phyloP scores from a whole-genome alignment of 2,888 invertebrate genomes.

The Cephalotes varians region DNA sequence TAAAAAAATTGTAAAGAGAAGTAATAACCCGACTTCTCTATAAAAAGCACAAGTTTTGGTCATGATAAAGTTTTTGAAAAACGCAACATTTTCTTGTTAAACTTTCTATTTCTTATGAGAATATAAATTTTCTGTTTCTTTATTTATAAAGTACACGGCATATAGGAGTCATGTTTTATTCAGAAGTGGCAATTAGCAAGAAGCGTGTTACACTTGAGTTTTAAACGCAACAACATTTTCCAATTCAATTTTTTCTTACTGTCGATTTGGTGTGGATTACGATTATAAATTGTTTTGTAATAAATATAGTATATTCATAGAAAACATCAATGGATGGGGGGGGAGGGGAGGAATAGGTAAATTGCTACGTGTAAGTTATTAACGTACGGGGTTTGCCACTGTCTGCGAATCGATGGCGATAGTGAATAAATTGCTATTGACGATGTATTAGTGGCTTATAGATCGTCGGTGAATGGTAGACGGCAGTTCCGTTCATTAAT shows the following conservation, averaged over 20 bases:
- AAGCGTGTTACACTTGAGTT: not conserved
- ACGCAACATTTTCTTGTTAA: not conserved
- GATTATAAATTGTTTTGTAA: slow-evolving; percentile 26
- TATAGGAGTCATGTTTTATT: not conserved
- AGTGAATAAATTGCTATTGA: slow-evolving; percentile 47
- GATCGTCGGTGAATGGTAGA: slow-evolving; percentile 14
- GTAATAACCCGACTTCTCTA: not conserved
- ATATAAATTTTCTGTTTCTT: not conserved
- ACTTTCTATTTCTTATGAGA: not conserved
- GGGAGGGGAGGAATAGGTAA: too few species aligned
- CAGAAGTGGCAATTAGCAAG: not conserved
- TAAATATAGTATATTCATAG: slow-evolving; percentile 14
- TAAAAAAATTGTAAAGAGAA: not conserved
- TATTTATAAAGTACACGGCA: not conserved
- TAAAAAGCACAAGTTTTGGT: not conserved
- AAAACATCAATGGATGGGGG: not conserved
- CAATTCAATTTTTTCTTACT: slow-evolving; percentile 4
- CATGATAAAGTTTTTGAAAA: not conserved
- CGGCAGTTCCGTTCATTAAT: slow-evolving; percentile 14
- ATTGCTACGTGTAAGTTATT: slow-evolving; percentile 31
- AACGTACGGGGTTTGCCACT: slow-evolving; percentile 11
- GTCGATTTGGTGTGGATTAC: slow-evolving; percentile 18
- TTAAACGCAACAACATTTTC: not conserved
- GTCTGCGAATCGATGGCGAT: slow-evolving; percentile 18
- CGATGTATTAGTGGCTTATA: slow-evolving; percentile 27